phyloP scores from a whole-genome alignment of 2,888 invertebrate genomes.

The Polymixis lichenea region DNA sequence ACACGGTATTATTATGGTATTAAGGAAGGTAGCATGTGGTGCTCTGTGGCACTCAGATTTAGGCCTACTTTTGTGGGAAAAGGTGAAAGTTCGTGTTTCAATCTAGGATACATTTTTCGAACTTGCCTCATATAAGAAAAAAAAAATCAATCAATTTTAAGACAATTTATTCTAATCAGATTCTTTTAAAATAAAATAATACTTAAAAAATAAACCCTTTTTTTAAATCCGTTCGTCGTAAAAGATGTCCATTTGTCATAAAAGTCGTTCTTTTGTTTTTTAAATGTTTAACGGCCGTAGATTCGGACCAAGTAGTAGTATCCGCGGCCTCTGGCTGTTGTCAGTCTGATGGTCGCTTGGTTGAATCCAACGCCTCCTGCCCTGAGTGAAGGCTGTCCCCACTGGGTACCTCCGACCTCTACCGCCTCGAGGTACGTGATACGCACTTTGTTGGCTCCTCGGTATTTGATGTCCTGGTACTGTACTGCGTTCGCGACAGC shows the following conservation, averaged over 20 bases:
- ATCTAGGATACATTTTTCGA: background rate
- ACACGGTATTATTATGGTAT: too few species aligned
- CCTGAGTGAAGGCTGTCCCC: conserved; percentile 72
- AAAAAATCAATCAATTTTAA: background rate
- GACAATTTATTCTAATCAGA: background rate
- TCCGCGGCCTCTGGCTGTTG: conserved; percentile 77
- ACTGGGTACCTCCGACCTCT: conserved; percentile 80
- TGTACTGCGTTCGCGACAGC: conserved; percentile 75
- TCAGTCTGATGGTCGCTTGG: conserved; percentile 78
- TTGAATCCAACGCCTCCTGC: conserved; percentile 74
- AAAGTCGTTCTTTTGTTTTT: background rate
- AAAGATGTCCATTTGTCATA: background rate
- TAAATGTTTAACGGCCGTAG: conserved; percentile 75
- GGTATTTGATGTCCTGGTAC: conserved; percentile 78
- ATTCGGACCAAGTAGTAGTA: conserved; percentile 81
- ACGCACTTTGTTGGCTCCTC: conserved; percentile 74
- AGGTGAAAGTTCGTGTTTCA: background rate
- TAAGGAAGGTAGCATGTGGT: too few species aligned
- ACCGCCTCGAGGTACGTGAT: conserved; percentile 76
- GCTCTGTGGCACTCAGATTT: too few species aligned
- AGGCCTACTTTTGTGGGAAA: background rate
- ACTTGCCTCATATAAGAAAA: background rate
- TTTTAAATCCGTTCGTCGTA: background rate
- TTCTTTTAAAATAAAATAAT: background rate
- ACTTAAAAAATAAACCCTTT: too few species aligned